Evolutionary conservation across 2,888 invertebrate species (phyloP).

Genomic region (Terebella lapidaria): DNA sequence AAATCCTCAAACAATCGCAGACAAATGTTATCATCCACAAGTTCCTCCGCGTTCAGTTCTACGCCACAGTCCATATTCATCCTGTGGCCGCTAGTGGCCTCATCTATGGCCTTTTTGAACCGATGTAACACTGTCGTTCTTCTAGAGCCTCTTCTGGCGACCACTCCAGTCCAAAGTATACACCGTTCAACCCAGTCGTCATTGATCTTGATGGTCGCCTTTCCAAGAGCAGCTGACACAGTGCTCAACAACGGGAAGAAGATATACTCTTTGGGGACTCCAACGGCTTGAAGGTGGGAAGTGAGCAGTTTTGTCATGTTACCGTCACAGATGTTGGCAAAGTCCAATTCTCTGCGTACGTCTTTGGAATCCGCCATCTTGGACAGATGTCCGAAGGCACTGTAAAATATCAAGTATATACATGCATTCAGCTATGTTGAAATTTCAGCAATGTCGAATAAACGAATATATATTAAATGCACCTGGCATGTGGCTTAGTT

Average conservation of each 20-base stretch:
- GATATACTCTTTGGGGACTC: conserved; percentile 19
- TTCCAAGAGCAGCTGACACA: conserved; percentile 13
- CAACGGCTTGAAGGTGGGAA: conserved; percentile 17
- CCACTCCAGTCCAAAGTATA: conserved; percentile 16
- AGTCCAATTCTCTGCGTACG: conserved; percentile 7
- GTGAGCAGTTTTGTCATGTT: conserved; percentile 20
- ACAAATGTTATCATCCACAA: neutral
- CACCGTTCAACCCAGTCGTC: conserved; percentile 19
- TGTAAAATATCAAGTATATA: neutral
- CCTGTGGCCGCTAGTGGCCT: neutral
- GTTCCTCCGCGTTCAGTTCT: neutral
- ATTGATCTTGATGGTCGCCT: conserved; percentile 8
- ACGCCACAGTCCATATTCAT: neutral
- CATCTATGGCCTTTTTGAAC: conserved; percentile 1
- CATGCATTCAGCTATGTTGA: neutral
- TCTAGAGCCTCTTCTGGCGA: conserved; percentile 12
- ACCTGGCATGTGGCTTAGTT: too few species aligned
- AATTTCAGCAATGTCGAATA: neutral
- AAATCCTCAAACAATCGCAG: conserved; percentile 4
- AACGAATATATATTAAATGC: neutral
- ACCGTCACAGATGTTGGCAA: conserved; percentile 16
- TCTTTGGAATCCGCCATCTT: neutral
- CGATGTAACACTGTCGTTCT: conserved; percentile 14
- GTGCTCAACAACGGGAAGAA: conserved; percentile 18
- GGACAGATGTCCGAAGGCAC: neutral